Conservation (phyloP, 2,888 invertebrate genomes). For the Phaonia tiefii region DNA sequence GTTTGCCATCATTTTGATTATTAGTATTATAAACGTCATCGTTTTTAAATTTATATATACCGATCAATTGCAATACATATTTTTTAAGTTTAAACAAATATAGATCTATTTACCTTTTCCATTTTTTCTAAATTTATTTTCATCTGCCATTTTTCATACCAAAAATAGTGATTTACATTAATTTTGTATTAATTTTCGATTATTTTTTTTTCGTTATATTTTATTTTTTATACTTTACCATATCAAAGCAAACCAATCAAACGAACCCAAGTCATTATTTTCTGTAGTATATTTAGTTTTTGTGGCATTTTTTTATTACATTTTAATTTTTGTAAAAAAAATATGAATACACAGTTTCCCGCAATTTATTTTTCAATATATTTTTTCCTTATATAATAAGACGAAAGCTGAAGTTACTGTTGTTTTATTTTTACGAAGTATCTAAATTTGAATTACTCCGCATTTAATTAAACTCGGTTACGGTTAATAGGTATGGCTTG, state of each 20-base stretch:
- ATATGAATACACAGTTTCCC: too few relatives aligned
- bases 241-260: constrained; percentile 23
- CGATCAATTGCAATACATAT: constrained; percentile 45
- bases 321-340: not conserved
- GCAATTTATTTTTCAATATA: constrained; percentile 17
- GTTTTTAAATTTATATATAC: not conserved
- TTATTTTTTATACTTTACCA: constrained; percentile 10
- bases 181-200: constrained; percentile 4
- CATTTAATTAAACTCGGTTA: too few relatives aligned
- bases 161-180: too few relatives aligned
- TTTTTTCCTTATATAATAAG: too few relatives aligned
- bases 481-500: too few relatives aligned
- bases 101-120: not conserved
- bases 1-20: not conserved
- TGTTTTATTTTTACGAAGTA: not conserved
- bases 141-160: constrained; percentile 38
- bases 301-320: not conserved
- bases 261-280: constrained; percentile 18
- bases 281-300: constrained; percentile 6
- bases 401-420: not conserved
- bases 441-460: too few relatives aligned
- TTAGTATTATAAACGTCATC: not conserved
- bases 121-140: constrained; percentile 13
- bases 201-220: not conserved
- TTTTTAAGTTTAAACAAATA: constrained; percentile 41